Evolutionary conservation across 2,113 vertebrate genomes (phyloP).

Genomic region (Paramormyrops kingsleyae): DNA sequence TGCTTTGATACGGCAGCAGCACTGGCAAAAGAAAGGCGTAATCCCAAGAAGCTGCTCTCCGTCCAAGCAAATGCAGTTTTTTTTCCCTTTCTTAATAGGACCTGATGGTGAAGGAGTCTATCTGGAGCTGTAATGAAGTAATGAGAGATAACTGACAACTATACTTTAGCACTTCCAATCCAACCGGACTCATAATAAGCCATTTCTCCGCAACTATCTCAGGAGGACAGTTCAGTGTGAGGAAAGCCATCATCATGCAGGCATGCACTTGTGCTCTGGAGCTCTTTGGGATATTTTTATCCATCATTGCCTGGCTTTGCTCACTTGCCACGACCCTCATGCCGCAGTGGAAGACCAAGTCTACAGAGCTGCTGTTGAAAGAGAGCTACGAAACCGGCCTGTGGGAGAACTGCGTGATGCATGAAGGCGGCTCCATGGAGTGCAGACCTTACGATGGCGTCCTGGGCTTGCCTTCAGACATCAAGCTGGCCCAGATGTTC

Average conservation of each 20-base stretch:
- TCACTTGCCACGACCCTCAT: slow-evolving; percentile 37
- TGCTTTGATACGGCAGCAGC: neutral
- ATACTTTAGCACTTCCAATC: neutral
- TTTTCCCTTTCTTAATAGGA: neutral
- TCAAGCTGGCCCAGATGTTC: slow-evolving; percentile 32
- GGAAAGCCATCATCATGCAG: slow-evolving; percentile 9
- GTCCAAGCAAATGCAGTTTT: neutral
- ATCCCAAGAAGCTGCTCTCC: neutral
- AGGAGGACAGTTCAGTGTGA: neutral
- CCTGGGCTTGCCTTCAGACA: slow-evolving; percentile 33
- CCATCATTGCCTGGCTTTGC: slow-evolving; percentile 34
- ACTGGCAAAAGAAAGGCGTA: too few species aligned
- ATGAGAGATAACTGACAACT: neutral
- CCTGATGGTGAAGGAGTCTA: neutral
- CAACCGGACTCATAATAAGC: neutral
- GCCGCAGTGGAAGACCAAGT: slow-evolving; percentile 38
- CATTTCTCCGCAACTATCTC: too few species aligned
- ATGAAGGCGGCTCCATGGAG: slow-evolving; percentile 32
- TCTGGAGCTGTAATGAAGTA: neutral
- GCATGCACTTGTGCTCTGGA: neutral
- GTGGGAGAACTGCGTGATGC: slow-evolving; percentile 41
- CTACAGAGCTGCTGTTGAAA: slow-evolving; percentile 33
- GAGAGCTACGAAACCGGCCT: slow-evolving; percentile 45
- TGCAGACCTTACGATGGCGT: slow-evolving; percentile 32
- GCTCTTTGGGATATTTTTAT: slow-evolving; percentile 21